phyloP scores from a whole-genome alignment of 2,797 vertebrate genomes.

The Semaprochilodus insignis region DNA sequence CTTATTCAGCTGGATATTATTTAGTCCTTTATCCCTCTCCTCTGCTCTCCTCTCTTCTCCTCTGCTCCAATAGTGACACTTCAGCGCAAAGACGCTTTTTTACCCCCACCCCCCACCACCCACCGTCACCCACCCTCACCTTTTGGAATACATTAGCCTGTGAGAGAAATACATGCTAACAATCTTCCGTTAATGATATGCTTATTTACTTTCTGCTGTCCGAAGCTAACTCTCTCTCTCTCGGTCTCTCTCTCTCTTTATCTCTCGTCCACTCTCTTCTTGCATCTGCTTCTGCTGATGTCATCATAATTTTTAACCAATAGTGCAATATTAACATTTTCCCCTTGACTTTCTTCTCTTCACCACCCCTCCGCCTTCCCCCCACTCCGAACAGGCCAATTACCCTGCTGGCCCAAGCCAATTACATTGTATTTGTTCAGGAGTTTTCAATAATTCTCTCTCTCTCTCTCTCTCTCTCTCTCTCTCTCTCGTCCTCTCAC shows the following conservation, averaged over 20 bases:
- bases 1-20: constrained; percentile 82
- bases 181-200: constrained; percentile 79
- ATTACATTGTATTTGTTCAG: constrained; percentile 79
- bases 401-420: constrained; percentile 64
- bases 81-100: constrained; percentile 74
- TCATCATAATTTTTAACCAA: constrained; percentile 66
- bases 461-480: constrained; percentile 43
- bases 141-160: constrained; percentile 73
- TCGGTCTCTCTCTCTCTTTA: constrained; percentile 39
- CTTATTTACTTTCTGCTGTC: constrained; percentile 75
- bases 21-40: constrained; percentile 74
- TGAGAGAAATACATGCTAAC: constrained; percentile 75
- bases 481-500: constrained; percentile 59
- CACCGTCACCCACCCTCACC: not conserved
- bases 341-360: constrained; percentile 45
- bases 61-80: constrained; percentile 71
- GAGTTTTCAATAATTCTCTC: constrained; percentile 77
- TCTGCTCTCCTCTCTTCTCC: constrained; percentile 50
- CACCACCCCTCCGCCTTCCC: constrained; percentile 13
- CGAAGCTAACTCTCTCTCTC: constrained; percentile 40
- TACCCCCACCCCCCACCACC: constrained; percentile 14
- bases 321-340: constrained; percentile 64
- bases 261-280: constrained; percentile 7
- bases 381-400: constrained; percentile 56
- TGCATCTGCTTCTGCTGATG: constrained; percentile 60